phyloP scores from a whole-genome alignment of 2,113 vertebrate species.

The Alligator sinensis region DNA sequence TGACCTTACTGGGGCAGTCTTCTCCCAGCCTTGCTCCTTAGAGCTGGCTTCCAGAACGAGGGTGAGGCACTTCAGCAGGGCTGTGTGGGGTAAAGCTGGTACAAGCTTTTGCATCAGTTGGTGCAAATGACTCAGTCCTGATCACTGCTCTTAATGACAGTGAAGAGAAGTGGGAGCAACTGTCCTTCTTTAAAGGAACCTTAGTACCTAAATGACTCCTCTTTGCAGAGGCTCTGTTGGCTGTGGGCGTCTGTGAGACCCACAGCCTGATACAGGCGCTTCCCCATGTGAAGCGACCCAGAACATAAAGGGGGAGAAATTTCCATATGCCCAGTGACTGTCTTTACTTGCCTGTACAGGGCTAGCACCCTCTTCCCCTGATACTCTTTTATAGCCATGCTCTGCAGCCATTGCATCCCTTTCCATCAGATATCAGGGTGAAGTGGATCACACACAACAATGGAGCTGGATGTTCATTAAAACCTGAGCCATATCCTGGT shows the following conservation, averaged over 20 bases:
- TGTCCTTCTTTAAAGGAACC: neutral
- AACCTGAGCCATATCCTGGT: neutral
- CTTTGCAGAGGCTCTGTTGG: neutral
- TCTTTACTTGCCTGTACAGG: neutral
- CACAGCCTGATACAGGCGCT: neutral
- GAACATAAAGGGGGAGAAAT: neutral
- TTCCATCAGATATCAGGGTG: neutral
- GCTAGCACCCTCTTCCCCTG: rapidly evolving
- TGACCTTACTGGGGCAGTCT: neutral
- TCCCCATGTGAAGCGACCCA: neutral
- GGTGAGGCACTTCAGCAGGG: neutral
- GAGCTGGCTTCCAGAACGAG: neutral
- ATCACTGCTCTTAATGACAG: neutral
- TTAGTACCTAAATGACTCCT: neutral
- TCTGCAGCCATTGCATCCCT: too few species aligned
- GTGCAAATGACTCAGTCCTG: neutral
- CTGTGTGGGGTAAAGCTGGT: neutral
- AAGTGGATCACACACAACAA: rapidly evolving
- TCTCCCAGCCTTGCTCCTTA: neutral
- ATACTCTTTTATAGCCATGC: neutral
- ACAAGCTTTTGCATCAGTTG: neutral
- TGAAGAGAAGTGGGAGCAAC: neutral
- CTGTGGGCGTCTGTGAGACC: neutral
- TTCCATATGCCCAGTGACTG: too few species aligned
- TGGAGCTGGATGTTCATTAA: neutral